These are phyloP conservation scores for Oscheius sp. DNA, from an alignment of 2,888 invertebrate genomes.

Conservation along the genomic window DNA sequence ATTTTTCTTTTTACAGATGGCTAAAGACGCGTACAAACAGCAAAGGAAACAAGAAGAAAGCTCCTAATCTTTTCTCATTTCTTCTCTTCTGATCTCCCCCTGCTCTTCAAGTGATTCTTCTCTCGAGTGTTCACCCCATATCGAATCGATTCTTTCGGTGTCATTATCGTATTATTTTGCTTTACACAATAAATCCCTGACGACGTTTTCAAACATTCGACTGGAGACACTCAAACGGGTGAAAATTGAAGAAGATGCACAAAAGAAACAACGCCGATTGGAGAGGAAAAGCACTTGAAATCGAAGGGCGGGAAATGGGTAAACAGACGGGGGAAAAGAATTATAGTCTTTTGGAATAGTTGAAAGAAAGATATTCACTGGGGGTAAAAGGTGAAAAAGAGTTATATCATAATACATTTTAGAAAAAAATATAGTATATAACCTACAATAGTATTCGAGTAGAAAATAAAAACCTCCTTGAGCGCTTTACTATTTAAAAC, in stretches of 20 bases:
- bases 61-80: background rate
- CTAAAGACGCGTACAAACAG: slow-evolving; percentile 18
- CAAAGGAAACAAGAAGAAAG: background rate
- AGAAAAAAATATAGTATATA: too few relatives aligned
- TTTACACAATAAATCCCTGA: slow-evolving; percentile 13
- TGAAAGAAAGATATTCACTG: too few relatives aligned
- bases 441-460: too few relatives aligned
- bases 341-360: too few relatives aligned
- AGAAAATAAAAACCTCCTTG: too few relatives aligned
- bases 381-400: too few relatives aligned
- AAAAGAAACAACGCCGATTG: slow-evolving; percentile 22
- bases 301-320: background rate
- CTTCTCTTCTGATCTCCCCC: slow-evolving; percentile 5
- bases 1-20: slow-evolving; percentile 22
- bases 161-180: background rate
- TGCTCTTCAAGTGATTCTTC: background rate
- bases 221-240: slow-evolving; percentile 10
- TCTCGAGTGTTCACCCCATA: background rate
- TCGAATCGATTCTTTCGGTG: background rate
- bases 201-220: background rate
- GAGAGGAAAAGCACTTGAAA: slow-evolving; percentile 1
- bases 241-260: slow-evolving; percentile 26
- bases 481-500: too few relatives aligned
- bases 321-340: background rate
- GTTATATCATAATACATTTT: too few relatives aligned